A percentile compares a stretch with the other conserved stretches of the same genome.
phyloP scores from a whole-genome alignment of 2,888 invertebrate species.

The Eristalis tenax region DNA sequence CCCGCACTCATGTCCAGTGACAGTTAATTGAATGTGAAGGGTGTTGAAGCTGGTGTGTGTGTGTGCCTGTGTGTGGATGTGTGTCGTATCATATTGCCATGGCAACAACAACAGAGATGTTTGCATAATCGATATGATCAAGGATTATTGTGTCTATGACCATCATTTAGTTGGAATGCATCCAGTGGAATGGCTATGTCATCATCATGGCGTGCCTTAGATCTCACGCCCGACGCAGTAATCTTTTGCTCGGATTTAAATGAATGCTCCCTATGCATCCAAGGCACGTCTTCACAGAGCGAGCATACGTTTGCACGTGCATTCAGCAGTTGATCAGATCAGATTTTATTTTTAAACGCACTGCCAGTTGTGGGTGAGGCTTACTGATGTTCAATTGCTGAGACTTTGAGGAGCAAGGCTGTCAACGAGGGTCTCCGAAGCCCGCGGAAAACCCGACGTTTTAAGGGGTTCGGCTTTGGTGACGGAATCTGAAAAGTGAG shows the following conservation, averaged over 20 bases:
- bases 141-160: conserved; percentile 58
- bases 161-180: conserved; percentile 64
- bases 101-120: conserved; percentile 38
- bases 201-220: conserved; percentile 49
- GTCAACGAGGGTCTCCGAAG: neutral
- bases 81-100: conserved; percentile 42
- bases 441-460: too few species aligned
- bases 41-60: conserved; percentile 28
- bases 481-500: too few species aligned
- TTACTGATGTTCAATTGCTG: neutral
- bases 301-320: neutral
- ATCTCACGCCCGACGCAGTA: conserved; percentile 50
- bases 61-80: too few species aligned
- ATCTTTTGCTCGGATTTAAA: neutral
- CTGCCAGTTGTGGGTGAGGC: neutral
- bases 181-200: conserved; percentile 30
- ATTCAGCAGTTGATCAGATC: neutral
- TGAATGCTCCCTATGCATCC: neutral
- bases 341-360: neutral
- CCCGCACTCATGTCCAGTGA: conserved; percentile 52
- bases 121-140: conserved; percentile 48
- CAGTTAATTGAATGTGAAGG: conserved; percentile 67
- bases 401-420: neutral
- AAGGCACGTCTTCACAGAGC: neutral
- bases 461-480: too few species aligned